Conservation (phyloP, 2,797 vertebrate species). For the Sebastes elongatus region DNA sequence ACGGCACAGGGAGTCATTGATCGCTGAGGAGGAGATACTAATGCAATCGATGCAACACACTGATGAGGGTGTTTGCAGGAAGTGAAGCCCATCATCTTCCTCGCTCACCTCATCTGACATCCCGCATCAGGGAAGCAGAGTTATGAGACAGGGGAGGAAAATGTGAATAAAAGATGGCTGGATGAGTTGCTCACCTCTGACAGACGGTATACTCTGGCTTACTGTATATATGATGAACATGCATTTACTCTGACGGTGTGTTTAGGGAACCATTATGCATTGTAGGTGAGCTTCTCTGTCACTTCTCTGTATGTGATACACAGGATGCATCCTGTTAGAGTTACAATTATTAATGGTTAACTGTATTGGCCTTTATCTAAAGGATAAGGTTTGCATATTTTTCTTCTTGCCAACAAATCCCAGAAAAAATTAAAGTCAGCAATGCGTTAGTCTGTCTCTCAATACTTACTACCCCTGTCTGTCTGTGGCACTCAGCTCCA, state of each 20-base stretch:
- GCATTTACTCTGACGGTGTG: not conserved
- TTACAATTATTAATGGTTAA: not conserved
- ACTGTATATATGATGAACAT: not conserved
- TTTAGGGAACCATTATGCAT: not conserved
- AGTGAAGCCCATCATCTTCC: slow-evolving; percentile 66
- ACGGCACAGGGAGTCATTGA: slow-evolving; percentile 79
- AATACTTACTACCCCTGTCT: not conserved
- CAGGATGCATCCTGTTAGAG: not conserved
- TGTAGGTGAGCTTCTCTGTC: not conserved
- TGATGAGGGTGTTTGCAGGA: slow-evolving; percentile 71
- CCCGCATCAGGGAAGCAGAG: not conserved
- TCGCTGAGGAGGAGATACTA: slow-evolving; percentile 81
- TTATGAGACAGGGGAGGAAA: not conserved
- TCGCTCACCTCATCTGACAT: slow-evolving; percentile 35
- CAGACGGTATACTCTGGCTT: not conserved
- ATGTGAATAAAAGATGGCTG: not conserved
- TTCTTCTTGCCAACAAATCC: not conserved
- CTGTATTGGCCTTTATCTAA: not conserved
- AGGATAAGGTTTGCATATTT: not conserved
- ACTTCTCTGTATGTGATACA: not conserved
- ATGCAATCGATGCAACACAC: slow-evolving; percentile 82
- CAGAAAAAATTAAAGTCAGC: not conserved
- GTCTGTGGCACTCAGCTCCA: not conserved
- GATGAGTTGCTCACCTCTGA: slow-evolving; percentile 11
- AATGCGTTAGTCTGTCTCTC: not conserved